These are phyloP conservation scores for Pseudonaja textilis DNA, from an alignment of 2,113 vertebrate species.

Conservation along the genomic window DNA sequence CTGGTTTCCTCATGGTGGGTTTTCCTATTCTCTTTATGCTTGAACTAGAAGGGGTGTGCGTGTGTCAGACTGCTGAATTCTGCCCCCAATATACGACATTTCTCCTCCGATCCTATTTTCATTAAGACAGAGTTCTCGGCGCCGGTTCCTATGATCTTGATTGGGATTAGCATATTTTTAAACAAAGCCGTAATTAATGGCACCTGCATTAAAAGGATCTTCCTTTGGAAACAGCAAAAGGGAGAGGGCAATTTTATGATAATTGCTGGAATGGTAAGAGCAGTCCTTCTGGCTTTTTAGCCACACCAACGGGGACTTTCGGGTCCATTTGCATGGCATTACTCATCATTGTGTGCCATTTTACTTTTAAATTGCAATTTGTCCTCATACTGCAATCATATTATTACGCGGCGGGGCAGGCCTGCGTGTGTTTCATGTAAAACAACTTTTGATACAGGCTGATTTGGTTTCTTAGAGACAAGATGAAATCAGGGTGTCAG, in stretches of 20 bases:
- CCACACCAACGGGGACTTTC: constrained; percentile 29
- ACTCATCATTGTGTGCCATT: constrained; percentile 12
- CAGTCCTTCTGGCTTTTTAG: constrained; percentile 3
- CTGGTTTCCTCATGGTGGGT: constrained; percentile 21
- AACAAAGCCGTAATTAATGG: constrained; percentile 43
- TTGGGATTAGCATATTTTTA: constrained; percentile 47
- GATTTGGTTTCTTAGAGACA: neutral
- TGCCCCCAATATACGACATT: neutral
- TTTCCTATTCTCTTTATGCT: constrained; percentile 11
- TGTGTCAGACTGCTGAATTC: neutral
- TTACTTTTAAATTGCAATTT: constrained; percentile 37
- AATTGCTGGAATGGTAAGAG: constrained; percentile 26
- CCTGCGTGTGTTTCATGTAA: neutral
- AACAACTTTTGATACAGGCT: constrained; percentile 12
- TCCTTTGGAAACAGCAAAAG: constrained; percentile 27
- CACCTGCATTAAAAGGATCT: constrained; percentile 25
- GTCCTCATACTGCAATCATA: neutral
- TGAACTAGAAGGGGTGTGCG: neutral
- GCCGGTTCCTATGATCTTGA: constrained; percentile 34
- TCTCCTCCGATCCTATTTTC: constrained; percentile 26
- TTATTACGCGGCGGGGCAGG: neutral
- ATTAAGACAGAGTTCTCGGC: neutral
- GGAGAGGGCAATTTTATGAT: constrained; percentile 32
- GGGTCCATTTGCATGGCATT: constrained; percentile 21
- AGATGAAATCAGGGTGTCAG: constrained; percentile 21